Base-by-base conservation (phyloP, 2,113 vertebrate genomes). In the Myanophis thanlyinensis region DNA sequence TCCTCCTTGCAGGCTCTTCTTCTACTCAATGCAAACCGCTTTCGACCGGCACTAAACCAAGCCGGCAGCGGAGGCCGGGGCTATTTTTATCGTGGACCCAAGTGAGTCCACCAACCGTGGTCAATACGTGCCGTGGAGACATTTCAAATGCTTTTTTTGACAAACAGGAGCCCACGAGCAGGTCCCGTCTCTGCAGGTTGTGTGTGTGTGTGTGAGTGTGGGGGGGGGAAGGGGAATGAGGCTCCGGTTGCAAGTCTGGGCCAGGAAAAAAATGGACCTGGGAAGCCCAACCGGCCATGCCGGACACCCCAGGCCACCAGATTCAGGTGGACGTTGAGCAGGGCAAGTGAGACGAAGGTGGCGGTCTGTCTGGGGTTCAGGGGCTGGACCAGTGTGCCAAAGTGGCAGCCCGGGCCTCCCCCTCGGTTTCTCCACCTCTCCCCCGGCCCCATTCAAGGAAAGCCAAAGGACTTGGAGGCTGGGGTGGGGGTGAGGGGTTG, bases 11-110 rank as follows among this genome's bases (percentile, higher is more conserved):
- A n/a, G 47, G 89, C 52, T 52, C 51, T 0, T n/a, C n/a, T 52
- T 0, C 52, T 23, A 0, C 5, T 93, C 93, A 40, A 1, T 90
- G 59, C 51, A 80, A 30, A 87, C 94, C 95, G 94, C 96, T 95
- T 97, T 96, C 96, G 95, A 95, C 96, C 88, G 91, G 46, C 30
- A 89, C 56, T 84, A 95, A 94, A 95, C 92, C 93, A 59, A 96
- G 80, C 88, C 92, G 90, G 92, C 89, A 9, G 11, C 25, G 22
- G 91, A 96, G 22, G 87, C 85, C 48, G 11, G 73, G 92, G 95
- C 93, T 96, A 96, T 96, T 97, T 96, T 96, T 96, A 96, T 95
- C 91, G 5, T 0, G 3, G 15, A 27, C n/a, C 59, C 20, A 5
- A 92, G 18, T 25, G 25, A 25, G 49, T 2, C 87, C 40, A 2